These are phyloP conservation scores for Siderastrea siderea DNA, from an alignment of 92 coral and sea anemone species.

Conservation along the genomic window DNA sequence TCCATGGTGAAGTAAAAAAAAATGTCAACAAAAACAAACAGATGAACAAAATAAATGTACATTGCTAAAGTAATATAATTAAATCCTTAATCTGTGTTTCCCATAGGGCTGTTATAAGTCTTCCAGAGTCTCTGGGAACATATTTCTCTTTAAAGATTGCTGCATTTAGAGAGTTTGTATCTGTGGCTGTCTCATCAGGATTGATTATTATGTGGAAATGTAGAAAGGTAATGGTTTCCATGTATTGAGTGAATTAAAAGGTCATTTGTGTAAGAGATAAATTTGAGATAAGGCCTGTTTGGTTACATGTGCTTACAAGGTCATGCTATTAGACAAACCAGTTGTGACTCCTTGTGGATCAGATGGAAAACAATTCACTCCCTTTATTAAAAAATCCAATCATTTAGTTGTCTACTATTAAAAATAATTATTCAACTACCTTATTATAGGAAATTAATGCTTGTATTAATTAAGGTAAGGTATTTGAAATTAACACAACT, in stretches of 20 bases:
- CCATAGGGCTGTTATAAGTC: constrained; percentile 83
- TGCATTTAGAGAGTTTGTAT: constrained; percentile 64
- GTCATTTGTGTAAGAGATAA: not conserved
- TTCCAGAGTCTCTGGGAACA: constrained; percentile 69
- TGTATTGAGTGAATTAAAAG: too few relatives aligned
- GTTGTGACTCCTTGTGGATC: not conserved
- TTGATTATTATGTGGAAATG: constrained; percentile 84
- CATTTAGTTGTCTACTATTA: too few relatives aligned
- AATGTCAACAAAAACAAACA: too few relatives aligned
- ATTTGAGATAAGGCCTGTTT: not conserved
- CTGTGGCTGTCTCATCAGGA: constrained; percentile 80
- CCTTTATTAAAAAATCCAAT: too few relatives aligned
- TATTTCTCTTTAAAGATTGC: constrained; percentile 74
- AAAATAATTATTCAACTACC: too few relatives aligned
- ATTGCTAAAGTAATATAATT: not conserved
- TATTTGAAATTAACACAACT: too few relatives aligned
- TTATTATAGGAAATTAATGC: too few relatives aligned
- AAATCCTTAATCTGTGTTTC: not conserved
- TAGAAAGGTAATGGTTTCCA: constrained; percentile 68
- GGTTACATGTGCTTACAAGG: not conserved
- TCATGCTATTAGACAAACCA: not conserved
- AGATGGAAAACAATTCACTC: too few relatives aligned
- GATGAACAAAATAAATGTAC: not conserved
- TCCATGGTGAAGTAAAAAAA: too few relatives aligned
- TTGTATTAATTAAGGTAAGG: too few relatives aligned